Percentiles rank a stretch among this genome's conserved stretches.
phyloP scores from a whole-genome alignment of 2,797 vertebrate genomes.

The Centropyge bicolor region DNA sequence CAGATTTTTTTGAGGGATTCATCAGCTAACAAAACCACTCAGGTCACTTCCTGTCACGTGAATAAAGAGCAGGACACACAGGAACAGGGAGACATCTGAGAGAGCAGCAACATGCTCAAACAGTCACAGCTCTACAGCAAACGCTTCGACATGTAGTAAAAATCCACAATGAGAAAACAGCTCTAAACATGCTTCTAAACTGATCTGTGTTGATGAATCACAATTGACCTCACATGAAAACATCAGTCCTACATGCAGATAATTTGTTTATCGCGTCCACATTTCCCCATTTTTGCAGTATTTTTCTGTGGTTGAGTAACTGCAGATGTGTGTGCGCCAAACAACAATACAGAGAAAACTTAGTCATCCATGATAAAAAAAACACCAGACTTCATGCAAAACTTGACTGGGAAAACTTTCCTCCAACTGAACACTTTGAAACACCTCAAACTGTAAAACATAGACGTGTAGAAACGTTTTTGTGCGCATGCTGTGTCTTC shows the following conservation, averaged over 20 bases:
- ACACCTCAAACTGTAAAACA: constrained; percentile 15
- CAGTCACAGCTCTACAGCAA: background rate
- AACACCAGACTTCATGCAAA: constrained; percentile 65
- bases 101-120: background rate
- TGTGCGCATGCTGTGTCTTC: background rate
- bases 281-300: constrained; percentile 58
- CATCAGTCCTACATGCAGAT: constrained; percentile 1
- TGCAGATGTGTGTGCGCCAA: constrained; percentile 80
- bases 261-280: constrained; percentile 51
- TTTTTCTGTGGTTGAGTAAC: constrained; percentile 74
- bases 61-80: background rate
- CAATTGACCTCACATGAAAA: constrained; percentile 30
- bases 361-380: constrained; percentile 68
- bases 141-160: background rate
- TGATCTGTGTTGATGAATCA: constrained; percentile 12
- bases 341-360: constrained; percentile 62
- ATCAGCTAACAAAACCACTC: constrained; percentile 3
- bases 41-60: background rate
- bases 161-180: background rate
- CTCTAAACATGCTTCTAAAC: background rate
- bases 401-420: constrained; percentile 23
- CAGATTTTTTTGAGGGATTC: background rate
- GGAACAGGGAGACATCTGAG: background rate
- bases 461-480: background rate
- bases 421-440: constrained; percentile 10